Conservation (phyloP, 2,797 vertebrate species). For the Semotilus atromaculatus region DNA sequence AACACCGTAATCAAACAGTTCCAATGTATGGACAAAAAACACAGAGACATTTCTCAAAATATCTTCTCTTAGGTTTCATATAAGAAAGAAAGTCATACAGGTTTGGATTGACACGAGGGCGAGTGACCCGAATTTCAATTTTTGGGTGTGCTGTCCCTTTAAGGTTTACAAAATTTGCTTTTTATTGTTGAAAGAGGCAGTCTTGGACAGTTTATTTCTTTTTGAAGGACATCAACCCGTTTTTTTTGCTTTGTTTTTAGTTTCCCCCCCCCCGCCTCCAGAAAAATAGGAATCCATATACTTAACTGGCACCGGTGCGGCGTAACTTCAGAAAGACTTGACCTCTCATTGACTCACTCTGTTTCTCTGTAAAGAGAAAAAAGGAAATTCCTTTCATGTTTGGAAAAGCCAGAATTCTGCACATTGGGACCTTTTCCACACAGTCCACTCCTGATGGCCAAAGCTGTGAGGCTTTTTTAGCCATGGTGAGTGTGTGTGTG, state of each 20-base stretch:
- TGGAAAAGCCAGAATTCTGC: conserved; percentile 58
- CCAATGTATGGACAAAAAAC: not conserved
- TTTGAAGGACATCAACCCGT: conserved; percentile 14
- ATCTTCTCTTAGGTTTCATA: not conserved
- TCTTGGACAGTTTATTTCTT: not conserved
- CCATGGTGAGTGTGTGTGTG: conserved; percentile 33
- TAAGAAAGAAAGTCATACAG: not conserved
- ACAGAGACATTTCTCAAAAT: too few species aligned
- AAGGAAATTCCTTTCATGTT: conserved; percentile 66
- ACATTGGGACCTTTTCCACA: conserved; percentile 59
- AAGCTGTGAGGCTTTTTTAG: conserved; percentile 46
- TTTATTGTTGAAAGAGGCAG: not conserved
- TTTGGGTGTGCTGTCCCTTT: not conserved
- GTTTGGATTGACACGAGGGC: not conserved
- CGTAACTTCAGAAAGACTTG: conserved; percentile 46
- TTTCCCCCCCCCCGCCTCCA: conserved; percentile 35
- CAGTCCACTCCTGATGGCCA: conserved; percentile 47
- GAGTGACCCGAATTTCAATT: not conserved
- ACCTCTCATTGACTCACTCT: conserved; percentile 53
- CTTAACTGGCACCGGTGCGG: conserved; percentile 39
- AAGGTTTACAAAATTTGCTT: not conserved
- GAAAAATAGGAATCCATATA: conserved; percentile 51
- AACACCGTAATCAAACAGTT: not conserved
- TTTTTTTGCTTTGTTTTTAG: conserved; percentile 37
- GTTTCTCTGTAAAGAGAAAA: conserved; percentile 44